phyloP scores from a whole-genome alignment of 1,140 invertebrate genomes.

The Drosophila guanche region DNA sequence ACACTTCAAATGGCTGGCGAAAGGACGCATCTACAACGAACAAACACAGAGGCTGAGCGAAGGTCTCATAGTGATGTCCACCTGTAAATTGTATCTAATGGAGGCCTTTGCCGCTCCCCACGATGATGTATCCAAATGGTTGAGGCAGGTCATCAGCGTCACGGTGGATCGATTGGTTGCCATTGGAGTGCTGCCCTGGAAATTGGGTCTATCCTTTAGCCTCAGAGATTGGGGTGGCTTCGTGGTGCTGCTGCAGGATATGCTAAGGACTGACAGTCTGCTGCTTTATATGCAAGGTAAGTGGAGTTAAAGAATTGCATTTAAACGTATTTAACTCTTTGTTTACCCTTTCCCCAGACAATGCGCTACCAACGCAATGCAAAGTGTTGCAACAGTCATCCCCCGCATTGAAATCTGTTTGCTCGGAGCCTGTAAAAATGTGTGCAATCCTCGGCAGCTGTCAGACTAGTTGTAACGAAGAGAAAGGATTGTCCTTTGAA shows the following conservation, averaged over 20 bases:
- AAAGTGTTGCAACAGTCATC: constrained; percentile 83
- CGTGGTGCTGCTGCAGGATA: constrained; percentile 72
- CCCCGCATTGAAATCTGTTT: constrained; percentile 52
- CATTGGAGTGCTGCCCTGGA: constrained; percentile 72
- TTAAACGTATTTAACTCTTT: background rate
- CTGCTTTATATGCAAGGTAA: constrained; percentile 67
- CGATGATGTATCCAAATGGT: constrained; percentile 81
- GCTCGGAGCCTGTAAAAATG: constrained; percentile 78
- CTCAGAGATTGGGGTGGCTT: constrained; percentile 66
- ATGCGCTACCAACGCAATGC: constrained; percentile 83
- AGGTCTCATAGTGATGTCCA: constrained; percentile 85
- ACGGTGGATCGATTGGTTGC: constrained; percentile 58
- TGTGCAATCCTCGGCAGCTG: constrained; percentile 84
- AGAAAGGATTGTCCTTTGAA: constrained; percentile 53
- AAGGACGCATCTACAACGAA: constrained; percentile 84
- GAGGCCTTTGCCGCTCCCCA: constrained; percentile 84
- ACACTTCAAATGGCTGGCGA: constrained; percentile 85
- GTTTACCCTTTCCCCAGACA: constrained; percentile 59
- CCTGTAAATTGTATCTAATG: constrained; percentile 85
- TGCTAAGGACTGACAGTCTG: constrained; percentile 67
- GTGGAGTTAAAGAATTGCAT: background rate
- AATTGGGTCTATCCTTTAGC: constrained; percentile 66
- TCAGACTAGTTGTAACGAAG: constrained; percentile 72
- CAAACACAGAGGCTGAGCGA: constrained; percentile 68
- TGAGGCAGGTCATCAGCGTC: constrained; percentile 57